Evolutionary conservation across 2,797 vertebrate species (phyloP), one percentile per base, ranked within the genome.

Genomic region (Galago senegalensis): DNA sequence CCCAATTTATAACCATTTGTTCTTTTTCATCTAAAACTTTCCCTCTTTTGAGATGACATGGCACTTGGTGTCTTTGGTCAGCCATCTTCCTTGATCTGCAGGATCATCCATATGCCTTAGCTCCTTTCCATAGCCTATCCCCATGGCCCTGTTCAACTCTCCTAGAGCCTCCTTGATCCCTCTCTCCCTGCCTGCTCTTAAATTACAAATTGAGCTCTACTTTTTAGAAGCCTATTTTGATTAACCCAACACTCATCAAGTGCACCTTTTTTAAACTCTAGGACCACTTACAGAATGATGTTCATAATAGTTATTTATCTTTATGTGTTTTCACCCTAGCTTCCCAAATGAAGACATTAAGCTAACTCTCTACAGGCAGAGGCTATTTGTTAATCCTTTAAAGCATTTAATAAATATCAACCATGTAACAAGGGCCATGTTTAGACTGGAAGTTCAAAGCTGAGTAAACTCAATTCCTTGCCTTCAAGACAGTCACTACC

Each of bases 291-390:
- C 34, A 11, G 77, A 3, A 70, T 7, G 73, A 43, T 77, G 61
- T 69, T 76, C 53, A 69, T 65, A 34, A 27, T 21, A 73, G 34
- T 76, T 87, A 34, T 67, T 89, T 83, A 43, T 40, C 58, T 25
- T 34, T 60, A 75, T 0, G 1, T 69, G 29, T 72, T 27, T 9
- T 94, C 43, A 72, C 23, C 67, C 70, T 73, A 58, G 23, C 11
- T 82, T 89, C n/a, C 18, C 27, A 96, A 93, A 87, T 93, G 40
- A 95, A 96, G 27, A 83, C 40, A 56, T 49, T 23, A 85, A 93
- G 53, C 37, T 87, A 80, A 70, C 4, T 84, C 88, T 91, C 61
- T 53, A 79, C 4, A 96, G 63, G 63, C 79, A 91, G 34, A 90
- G 4, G 20, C 34, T 46, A 67, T 73, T 94, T n/a, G 58, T 49